A percentile compares a stretch with the other conserved stretches of the same genome.
Evolutionary conservation across 2,113 vertebrate species (phyloP).

Genomic region (Myiopsitta monachus): DNA sequence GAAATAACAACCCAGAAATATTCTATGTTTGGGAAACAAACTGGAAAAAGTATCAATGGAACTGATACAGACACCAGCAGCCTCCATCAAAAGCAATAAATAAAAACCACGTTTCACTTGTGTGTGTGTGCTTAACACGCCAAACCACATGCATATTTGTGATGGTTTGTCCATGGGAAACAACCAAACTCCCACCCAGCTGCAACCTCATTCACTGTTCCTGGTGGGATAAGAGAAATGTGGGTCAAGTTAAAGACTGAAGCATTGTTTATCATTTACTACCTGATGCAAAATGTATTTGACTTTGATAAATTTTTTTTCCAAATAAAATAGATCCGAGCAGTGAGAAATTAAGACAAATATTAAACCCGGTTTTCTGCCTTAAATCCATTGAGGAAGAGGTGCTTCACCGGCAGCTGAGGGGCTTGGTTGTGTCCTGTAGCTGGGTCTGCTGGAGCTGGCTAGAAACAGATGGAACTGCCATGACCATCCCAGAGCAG

Average conservation of each 20-base stretch:
- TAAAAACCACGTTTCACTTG: neutral
- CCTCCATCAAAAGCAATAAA: neutral
- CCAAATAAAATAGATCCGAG: neutral
- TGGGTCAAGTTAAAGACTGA: neutral
- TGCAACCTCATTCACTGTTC: neutral
- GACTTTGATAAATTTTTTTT: neutral
- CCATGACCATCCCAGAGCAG: neutral
- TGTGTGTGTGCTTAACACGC: neutral
- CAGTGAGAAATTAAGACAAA: neutral
- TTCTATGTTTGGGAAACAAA: neutral
- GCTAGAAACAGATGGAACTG: neutral
- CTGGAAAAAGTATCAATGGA: neutral
- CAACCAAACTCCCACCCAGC: neutral
- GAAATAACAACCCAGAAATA: neutral
- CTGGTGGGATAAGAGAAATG: too few species aligned
- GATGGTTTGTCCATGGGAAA: neutral
- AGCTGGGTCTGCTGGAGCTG: neutral
- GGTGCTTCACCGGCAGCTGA: rapidly evolving
- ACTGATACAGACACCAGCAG: neutral
- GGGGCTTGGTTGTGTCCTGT: neutral
- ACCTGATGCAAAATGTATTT: neutral
- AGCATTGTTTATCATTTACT: neutral
- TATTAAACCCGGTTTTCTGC: neutral
- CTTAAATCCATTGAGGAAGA: neutral
- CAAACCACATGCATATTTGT: neutral